Evolutionary conservation across 2,113 vertebrate species (phyloP).

Genomic region (Tretioscincus oriximinensis): DNA sequence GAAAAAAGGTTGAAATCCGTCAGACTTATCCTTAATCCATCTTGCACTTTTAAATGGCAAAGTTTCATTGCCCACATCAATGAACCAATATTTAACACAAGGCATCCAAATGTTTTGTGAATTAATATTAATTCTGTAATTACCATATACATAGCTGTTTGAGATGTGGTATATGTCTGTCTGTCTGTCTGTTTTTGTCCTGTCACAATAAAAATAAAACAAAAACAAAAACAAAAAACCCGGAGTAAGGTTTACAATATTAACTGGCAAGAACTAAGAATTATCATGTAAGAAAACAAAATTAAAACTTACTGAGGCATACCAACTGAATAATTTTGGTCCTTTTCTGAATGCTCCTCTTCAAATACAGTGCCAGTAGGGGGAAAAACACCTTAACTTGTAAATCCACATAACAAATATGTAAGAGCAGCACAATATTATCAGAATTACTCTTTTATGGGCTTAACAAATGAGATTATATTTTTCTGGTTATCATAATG

Average conservation of each 20-base stretch:
- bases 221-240: no score
- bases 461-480: slow-evolving; percentile 36
- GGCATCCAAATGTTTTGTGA: no score
- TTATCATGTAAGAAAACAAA: slow-evolving; percentile 2
- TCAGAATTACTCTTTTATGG: slow-evolving; percentile 30
- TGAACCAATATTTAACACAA: no score
- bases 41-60: no score
- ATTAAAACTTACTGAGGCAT: slow-evolving; percentile 22
- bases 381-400: slow-evolving; percentile 4
- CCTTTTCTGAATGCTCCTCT: slow-evolving; percentile 23
- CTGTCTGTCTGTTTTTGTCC: no score
- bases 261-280: slow-evolving; percentile 19
- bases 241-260: background rate
- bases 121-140: no score
- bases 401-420: slow-evolving; percentile 30
- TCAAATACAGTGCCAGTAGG: background rate
- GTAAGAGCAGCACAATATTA: slow-evolving; percentile 25
- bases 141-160: no score
- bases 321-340: slow-evolving; percentile 23
- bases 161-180: no score
- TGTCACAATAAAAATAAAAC: no score
- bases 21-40: no score
- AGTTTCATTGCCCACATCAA: no score
- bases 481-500: slow-evolving; percentile 46
- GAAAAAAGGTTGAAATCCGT: no score